A percentile compares a stretch with the other conserved stretches of the same genome.
Conservation (phyloP, 2,113 vertebrate genomes). For the Thryonomys swinderianus region DNA sequence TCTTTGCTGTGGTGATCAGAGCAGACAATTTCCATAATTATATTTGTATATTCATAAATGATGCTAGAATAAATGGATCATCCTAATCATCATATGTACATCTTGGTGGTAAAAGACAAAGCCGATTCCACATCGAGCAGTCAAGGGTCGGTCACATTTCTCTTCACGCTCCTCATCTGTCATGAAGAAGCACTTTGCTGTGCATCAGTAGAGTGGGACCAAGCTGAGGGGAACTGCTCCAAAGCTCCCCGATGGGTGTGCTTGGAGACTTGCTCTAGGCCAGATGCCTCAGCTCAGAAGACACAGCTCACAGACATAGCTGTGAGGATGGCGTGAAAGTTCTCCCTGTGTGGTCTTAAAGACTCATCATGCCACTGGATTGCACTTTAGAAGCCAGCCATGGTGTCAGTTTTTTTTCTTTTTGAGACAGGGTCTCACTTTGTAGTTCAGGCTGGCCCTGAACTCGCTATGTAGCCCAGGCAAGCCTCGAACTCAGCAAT, state of each 20-base stretch:
- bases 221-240: neutral
- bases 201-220: neutral
- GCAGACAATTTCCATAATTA: conserved; percentile 6
- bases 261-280: neutral
- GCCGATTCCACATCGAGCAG: neutral
- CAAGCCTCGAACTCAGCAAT: no score
- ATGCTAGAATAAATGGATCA: neutral
- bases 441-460: no score
- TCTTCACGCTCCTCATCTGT: neutral
- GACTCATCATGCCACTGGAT: neutral
- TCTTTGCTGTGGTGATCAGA: conserved; percentile 36
- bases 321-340: rapidly evolving
- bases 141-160: neutral
- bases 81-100: neutral
- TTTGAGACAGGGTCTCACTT: no score
- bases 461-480: no score
- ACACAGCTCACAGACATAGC: no score
- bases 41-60: conserved; percentile 43
- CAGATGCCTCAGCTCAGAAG: neutral
- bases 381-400: neutral
- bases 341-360: neutral
- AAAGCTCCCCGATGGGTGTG: neutral
- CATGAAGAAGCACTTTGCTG: neutral
- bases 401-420: no score
- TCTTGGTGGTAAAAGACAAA: neutral